phyloP scores from a whole-genome alignment of 2,113 vertebrate species.

The Neolamprologus sp. region DNA sequence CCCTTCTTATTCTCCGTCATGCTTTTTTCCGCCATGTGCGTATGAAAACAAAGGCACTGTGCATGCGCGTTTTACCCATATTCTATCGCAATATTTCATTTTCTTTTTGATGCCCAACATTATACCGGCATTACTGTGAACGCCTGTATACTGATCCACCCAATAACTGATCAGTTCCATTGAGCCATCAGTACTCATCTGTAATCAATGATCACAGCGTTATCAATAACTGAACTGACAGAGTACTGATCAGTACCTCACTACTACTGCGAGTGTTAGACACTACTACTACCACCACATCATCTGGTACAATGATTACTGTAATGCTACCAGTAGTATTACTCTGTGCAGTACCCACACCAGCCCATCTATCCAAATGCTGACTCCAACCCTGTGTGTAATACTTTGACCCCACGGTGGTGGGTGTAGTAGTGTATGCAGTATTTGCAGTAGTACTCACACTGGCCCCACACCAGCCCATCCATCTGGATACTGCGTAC shows the following conservation, averaged over 20 bases:
- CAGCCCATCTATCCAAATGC: constrained; percentile 85
- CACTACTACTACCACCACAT: neutral
- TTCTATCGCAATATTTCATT: neutral
- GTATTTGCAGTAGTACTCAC: constrained; percentile 60
- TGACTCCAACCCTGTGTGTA: constrained; percentile 13
- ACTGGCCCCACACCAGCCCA: constrained; percentile 93
- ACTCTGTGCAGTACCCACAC: constrained; percentile 68
- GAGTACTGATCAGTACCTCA: neutral
- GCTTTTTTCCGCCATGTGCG: neutral
- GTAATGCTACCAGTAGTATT: neutral
- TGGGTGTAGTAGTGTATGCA: neutral
- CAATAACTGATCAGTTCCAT: neutral
- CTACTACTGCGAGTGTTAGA: neutral
- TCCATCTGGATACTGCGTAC: constrained; percentile 89
- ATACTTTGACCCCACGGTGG: neutral
- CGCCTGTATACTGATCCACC: neutral
- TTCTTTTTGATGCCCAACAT: neutral
- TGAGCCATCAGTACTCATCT: neutral
- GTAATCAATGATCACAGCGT: neutral
- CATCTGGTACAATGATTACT: neutral
- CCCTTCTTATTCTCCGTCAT: neutral
- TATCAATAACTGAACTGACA: neutral
- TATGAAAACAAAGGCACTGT: neutral
- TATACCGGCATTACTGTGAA: neutral
- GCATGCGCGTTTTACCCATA: neutral